phyloP scores from a whole-genome alignment of 2,797 vertebrate species.

The Xyrichtys novacula region DNA sequence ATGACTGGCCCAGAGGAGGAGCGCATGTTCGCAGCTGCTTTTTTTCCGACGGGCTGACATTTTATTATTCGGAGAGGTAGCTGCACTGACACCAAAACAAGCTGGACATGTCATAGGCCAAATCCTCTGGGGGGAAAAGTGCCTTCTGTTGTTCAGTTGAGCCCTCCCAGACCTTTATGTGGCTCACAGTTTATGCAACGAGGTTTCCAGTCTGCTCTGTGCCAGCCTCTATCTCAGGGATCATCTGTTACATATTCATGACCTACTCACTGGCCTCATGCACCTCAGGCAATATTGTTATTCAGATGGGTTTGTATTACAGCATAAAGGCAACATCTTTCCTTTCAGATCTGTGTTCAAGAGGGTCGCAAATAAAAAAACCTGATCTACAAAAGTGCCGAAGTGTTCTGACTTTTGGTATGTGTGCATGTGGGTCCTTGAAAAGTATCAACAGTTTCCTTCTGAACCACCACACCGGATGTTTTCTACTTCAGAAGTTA shows the following conservation, averaged over 20 bases:
- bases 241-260: constrained; percentile 45
- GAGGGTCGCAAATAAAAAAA: not conserved
- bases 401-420: not conserved
- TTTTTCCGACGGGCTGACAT: constrained; percentile 19
- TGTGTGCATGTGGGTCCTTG: not conserved
- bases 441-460: not conserved
- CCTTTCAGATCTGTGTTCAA: constrained; percentile 24
- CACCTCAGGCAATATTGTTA: constrained; percentile 15
- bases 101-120: constrained; percentile 39
- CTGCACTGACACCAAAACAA: constrained; percentile 18
- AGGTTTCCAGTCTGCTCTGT: not conserved
- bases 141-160: constrained; percentile 16
- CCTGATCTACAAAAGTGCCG: not conserved
- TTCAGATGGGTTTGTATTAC: constrained; percentile 9
- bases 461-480: not conserved
- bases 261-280: constrained; percentile 1
- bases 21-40: constrained; percentile 8
- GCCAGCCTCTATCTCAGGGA: not conserved
- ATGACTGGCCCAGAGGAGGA: constrained; percentile 24
- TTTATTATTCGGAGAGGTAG: constrained; percentile 11
- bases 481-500: no score
- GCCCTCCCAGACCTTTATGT: constrained; percentile 8
- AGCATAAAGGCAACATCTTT: constrained; percentile 6
- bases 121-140: not conserved
- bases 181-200: constrained; percentile 14